Conservation (phyloP, 2,888 invertebrate species). For the Scaeva pyrastri region DNA sequence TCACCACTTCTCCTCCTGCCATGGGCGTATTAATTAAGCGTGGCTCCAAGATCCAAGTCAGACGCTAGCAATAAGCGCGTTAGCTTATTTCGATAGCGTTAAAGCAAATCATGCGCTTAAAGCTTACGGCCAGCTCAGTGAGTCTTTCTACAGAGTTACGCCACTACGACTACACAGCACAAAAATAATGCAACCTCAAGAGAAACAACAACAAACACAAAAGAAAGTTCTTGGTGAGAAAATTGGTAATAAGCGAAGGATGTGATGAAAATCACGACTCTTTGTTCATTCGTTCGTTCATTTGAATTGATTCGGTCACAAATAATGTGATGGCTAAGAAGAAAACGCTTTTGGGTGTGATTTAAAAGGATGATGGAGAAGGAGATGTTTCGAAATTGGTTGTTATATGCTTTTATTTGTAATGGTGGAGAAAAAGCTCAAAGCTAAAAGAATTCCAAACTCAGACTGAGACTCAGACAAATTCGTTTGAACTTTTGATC, state of each 20-base stretch:
- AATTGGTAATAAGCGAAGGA: conserved; percentile 45
- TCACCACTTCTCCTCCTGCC: conserved; percentile 39
- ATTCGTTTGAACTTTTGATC: background rate
- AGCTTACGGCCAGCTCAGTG: conserved; percentile 40
- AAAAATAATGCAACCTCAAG: background rate
- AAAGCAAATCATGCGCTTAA: conserved; percentile 59
- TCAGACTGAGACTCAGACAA: too few species aligned
- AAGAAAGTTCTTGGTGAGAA: conserved; percentile 63
- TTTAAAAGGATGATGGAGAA: conserved; percentile 28
- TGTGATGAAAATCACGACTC: conserved; percentile 64
- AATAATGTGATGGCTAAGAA: conserved; percentile 15
- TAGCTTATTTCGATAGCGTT: background rate
- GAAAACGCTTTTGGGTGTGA: conserved; percentile 22
- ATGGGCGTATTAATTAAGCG: too few species aligned
- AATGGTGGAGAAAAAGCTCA: conserved; percentile 14
- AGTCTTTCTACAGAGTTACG: conserved; percentile 15
- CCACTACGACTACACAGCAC: background rate
- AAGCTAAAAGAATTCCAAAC: background rate
- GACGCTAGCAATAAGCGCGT: conserved; percentile 23
- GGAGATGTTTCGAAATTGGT: conserved; percentile 44
- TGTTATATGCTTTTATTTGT: background rate
- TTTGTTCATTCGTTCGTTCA: background rate
- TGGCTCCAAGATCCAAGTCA: background rate
- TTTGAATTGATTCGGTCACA: conserved; percentile 19
- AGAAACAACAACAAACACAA: conserved; percentile 38